Evolutionary conservation across 35 echinoderm and acorn worm genomes (phyloP).

Genomic region (Lytechinus pictus): DNA sequence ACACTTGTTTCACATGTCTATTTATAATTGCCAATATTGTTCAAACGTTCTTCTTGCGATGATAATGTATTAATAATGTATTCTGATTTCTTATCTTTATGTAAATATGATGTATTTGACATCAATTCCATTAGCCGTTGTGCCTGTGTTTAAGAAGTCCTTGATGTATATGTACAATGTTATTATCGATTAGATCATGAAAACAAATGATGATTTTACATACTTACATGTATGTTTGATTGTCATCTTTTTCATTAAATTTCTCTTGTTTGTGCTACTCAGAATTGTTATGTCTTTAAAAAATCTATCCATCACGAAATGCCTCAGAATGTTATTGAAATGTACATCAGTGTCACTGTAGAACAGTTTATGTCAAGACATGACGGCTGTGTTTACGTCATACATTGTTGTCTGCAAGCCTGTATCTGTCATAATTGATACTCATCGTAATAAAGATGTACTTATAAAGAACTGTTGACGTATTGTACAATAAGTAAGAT

Average conservation of each 20-base stretch:
- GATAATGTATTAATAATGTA: too few species aligned
- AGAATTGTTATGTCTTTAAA: background rate
- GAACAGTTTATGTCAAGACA: background rate
- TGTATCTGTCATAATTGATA: background rate
- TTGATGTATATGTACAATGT: too few species aligned
- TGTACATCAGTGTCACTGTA: background rate
- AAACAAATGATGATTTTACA: background rate
- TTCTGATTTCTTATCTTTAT: too few species aligned
- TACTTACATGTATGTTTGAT: background rate
- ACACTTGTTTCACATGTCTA: too few species aligned
- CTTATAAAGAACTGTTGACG: background rate
- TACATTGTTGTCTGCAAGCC: background rate
- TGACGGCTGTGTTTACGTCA: background rate
- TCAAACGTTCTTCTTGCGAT: too few species aligned
- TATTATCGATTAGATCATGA: background rate
- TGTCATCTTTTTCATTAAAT: background rate
- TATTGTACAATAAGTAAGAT: too few species aligned
- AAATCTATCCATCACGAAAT: background rate
- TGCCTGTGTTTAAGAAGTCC: too few species aligned
- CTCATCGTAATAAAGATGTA: background rate
- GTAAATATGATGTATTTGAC: too few species aligned
- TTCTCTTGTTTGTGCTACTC: slow-evolving; percentile 10
- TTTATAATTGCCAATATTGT: too few species aligned
- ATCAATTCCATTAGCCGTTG: too few species aligned
- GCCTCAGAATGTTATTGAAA: background rate